Conservation (phyloP, 1,140 invertebrate genomes). For the Trichonephila clavata region DNA sequence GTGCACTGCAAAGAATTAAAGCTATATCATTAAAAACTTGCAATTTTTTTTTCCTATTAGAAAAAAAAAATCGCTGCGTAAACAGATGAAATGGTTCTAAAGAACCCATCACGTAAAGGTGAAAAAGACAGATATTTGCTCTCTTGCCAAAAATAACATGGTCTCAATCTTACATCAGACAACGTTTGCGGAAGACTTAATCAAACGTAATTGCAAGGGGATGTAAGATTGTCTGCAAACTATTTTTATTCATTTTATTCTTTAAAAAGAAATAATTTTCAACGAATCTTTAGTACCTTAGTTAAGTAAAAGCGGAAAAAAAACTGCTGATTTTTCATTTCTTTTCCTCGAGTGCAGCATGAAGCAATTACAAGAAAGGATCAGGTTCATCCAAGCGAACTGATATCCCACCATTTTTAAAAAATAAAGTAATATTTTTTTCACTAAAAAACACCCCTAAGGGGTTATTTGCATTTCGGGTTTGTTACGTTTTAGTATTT, state of each 20-base stretch:
- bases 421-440: slow-evolving; percentile 16
- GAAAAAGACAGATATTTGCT: slow-evolving; percentile 42
- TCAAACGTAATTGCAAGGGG: slow-evolving; percentile 31
- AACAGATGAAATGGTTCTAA: slow-evolving; percentile 19
- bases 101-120: neutral
- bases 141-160: neutral
- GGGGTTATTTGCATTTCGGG: slow-evolving; percentile 10
- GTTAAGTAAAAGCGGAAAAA: neutral
- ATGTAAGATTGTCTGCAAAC: neutral
- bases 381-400: neutral
- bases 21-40: neutral
- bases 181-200: slow-evolving; percentile 36
- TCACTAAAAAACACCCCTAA: neutral
- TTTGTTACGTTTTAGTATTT: slow-evolving; percentile 23
- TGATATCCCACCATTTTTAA: neutral
- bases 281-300: neutral
- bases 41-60: too few species aligned
- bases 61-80: neutral
- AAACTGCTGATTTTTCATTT: neutral
- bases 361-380: slow-evolving; percentile 8
- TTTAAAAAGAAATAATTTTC: slow-evolving; percentile 31
- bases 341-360: neutral
- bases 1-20: neutral
- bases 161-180: neutral
- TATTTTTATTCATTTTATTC: neutral